Percentiles rank a stretch among this genome's conserved stretches.
phyloP scores from a whole-genome alignment of 2,888 invertebrate genomes.

The Plebejus melissa region DNA sequence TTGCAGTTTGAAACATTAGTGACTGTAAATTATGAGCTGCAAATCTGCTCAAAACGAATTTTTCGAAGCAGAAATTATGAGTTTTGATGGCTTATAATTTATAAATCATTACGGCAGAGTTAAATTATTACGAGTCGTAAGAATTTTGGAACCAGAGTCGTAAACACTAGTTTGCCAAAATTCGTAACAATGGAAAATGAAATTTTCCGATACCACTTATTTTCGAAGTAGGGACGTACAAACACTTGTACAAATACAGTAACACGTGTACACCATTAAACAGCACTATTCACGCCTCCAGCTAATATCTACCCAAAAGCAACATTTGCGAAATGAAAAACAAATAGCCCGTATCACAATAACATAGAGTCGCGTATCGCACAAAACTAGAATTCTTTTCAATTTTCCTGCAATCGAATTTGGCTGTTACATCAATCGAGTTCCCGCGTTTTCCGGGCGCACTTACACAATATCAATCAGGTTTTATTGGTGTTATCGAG shows the following conservation, averaged over 20 bases:
- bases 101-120: no score
- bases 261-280: slow-evolving; percentile 57
- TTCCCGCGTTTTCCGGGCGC: slow-evolving; percentile 78
- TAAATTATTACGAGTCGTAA: no score
- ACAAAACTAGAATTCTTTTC: slow-evolving; percentile 59
- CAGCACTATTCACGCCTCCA: slow-evolving; percentile 72
- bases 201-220: not conserved
- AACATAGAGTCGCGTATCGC: slow-evolving; percentile 47
- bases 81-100: no score
- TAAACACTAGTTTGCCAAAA: not conserved
- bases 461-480: slow-evolving; percentile 80
- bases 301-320: slow-evolving; percentile 57
- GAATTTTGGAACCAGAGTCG: no score
- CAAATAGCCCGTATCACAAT: slow-evolving; percentile 45
- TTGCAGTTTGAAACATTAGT: not conserved
- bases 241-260: slow-evolving; percentile 26
- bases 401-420: slow-evolving; percentile 78
- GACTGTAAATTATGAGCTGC: not conserved
- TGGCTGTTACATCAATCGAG: slow-evolving; percentile 77
- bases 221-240: slow-evolving; percentile 5
- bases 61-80: not conserved
- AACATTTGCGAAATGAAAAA: slow-evolving; percentile 41
- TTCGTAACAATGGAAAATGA: not conserved
- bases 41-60: not conserved
- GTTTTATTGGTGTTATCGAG: slow-evolving; percentile 78